These are phyloP conservation scores for Athalia circularis DNA, from an alignment of 2,888 invertebrate species.

Conservation along the genomic window DNA sequence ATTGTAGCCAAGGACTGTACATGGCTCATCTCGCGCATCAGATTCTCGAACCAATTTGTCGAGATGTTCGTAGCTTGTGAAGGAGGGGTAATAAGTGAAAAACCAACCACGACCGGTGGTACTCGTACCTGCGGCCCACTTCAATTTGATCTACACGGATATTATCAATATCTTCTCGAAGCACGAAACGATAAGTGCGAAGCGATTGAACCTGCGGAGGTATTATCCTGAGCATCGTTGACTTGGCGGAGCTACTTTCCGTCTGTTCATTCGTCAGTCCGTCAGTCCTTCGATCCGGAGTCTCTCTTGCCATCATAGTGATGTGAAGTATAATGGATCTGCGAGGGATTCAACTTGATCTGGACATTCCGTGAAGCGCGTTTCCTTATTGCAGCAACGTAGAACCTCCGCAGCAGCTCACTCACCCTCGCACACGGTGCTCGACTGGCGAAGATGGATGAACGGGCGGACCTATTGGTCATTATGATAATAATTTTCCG, in stretches of 20 bases:
- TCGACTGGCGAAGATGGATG: conserved; percentile 51
- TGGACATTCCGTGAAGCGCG: conserved; percentile 67
- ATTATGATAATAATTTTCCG: conserved; percentile 70
- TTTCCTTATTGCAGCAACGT: conserved; percentile 69
- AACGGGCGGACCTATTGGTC: conserved; percentile 60
- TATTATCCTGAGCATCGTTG: conserved; percentile 49
- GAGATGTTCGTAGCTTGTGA: conserved; percentile 12
- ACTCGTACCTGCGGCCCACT: conserved; percentile 32
- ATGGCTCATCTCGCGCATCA: conserved; percentile 22
- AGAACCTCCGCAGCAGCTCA: not conserved
- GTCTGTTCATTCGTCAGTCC: no score
- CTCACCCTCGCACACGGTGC: conserved; percentile 47
- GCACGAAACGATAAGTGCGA: conserved; percentile 32
- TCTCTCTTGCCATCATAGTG: not conserved
- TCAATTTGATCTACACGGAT: conserved; percentile 50
- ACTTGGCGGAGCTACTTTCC: conserved; percentile 3
- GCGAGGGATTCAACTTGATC: conserved; percentile 55
- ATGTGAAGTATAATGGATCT: conserved; percentile 34
- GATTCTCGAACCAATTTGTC: conserved; percentile 34
- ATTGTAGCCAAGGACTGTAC: not conserved
- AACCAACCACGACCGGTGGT: not conserved
- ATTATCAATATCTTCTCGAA: conserved; percentile 54
- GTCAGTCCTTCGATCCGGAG: not conserved
- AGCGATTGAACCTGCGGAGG: conserved; percentile 50
- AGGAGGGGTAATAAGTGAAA: conserved; percentile 2